Base-by-base conservation (phyloP, 2,797 vertebrate genomes). In the Neosilurus mollespiculum region DNA sequence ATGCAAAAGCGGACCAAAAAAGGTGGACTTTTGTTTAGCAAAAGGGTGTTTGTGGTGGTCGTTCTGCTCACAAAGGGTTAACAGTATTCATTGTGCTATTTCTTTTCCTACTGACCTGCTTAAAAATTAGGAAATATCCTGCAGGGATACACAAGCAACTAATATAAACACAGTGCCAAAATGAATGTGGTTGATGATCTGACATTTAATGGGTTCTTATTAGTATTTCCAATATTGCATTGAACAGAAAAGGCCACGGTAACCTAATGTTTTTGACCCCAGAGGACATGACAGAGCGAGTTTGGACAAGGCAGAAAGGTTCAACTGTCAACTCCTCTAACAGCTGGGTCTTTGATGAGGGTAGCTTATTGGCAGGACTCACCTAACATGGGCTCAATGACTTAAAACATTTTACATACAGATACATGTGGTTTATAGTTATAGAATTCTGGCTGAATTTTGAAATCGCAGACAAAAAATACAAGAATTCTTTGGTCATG, bases 261-360 rank as follows among this genome's bases (percentile, higher is more conserved):
- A 84, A 76, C 49, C 78, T 83, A 77, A 85, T 83, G 69, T 76
- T 84, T 54, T 72, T 73, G 53, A 86, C 65, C 65, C 81, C 16
- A 15, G 16, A 43, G 51, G 49, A 80, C 22, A 14, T 59, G 2
- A 56, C 22, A 79, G 58, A 67, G 49, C 54, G 22, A 53, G 26
- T 85, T 79, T 65, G 73, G 75, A 83, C 43, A n/a, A 76, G 30
- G 51, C 18, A 18, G 67, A 65, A 85, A 67, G 71, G 26, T 83
- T 59, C 69, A 81, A 18, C 82, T 65, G 66, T 82, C 82, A 81
- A 73, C 43, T 69, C 58, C 62, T 78, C 34, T 71, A 85, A 84
- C 66, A 20, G 53, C 77, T 84, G 49, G 22, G 54, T 7, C 9
- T 80, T 82, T 82, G 61, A 84, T 80, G 75, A 24, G n/a, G 53